These are phyloP conservation scores for Mnemiopsis leidyi DNA, from an alignment of 37 sponge, comb jelly and placozoan species.

Conservation along the genomic window DNA sequence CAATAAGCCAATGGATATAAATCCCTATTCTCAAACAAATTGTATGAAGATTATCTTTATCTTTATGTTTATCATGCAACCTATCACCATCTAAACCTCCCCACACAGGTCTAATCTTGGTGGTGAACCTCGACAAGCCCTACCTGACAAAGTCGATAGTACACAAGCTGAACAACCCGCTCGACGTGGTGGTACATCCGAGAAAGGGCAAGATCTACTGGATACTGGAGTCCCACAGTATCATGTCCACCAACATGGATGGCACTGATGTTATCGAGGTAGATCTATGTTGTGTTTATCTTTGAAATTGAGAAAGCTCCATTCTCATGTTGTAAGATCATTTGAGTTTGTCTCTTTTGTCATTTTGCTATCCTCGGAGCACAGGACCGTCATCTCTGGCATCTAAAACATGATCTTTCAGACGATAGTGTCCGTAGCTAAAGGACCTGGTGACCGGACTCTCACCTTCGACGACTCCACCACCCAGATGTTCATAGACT, in stretches of 20 bases:
- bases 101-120: conserved; percentile 26
- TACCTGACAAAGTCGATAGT: not conserved
- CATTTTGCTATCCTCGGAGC: too few relatives aligned
- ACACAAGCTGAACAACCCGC: not conserved
- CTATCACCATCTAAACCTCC: not conserved
- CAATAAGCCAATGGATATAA: too few relatives aligned
- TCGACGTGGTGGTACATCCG: conserved; percentile 18
- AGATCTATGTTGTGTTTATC: too few relatives aligned
- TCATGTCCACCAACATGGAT: conserved; percentile 31
- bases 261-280: conserved; percentile 1
- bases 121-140: conserved; percentile 8
- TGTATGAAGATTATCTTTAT: too few relatives aligned
- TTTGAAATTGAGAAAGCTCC: too few relatives aligned
- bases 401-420: too few relatives aligned
- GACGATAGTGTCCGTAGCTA: not conserved
- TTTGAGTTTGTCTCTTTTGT: too few relatives aligned
- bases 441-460: not conserved
- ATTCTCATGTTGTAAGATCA: too few relatives aligned
- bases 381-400: too few relatives aligned
- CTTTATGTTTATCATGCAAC: too few relatives aligned
- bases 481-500: conserved; percentile 55
- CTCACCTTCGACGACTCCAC: not conserved
- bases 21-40: too few relatives aligned
- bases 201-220: conserved; percentile 10
- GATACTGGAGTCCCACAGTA: conserved; percentile 28